These are phyloP conservation scores for Cenopis cana DNA, from an alignment of 2,888 invertebrate genomes.

Conservation along the genomic window DNA sequence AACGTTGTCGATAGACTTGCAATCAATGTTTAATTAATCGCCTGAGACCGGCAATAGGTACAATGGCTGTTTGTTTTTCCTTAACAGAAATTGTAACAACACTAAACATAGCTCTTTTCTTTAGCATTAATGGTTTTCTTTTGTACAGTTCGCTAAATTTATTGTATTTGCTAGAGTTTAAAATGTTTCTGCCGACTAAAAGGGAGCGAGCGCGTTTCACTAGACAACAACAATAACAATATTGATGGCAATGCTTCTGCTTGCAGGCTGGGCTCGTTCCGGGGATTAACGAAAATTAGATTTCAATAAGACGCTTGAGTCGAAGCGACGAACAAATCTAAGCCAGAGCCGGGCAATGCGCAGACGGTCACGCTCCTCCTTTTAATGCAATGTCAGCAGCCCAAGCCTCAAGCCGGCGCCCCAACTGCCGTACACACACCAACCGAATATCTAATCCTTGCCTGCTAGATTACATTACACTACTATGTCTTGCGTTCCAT, in stretches of 20 bases:
- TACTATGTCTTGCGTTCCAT: slow-evolving; percentile 36
- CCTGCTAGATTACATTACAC: slow-evolving; percentile 51
- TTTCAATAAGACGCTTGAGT: slow-evolving; percentile 83
- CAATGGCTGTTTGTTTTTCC: slow-evolving; percentile 22
- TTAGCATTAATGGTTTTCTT: slow-evolving; percentile 12
- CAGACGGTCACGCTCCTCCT: slow-evolving; percentile 77
- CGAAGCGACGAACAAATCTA: slow-evolving; percentile 73
- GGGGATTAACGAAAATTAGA: slow-evolving; percentile 83
- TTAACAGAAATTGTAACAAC: slow-evolving; percentile 22
- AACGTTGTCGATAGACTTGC: slow-evolving; percentile 29
- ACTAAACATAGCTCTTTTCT: slow-evolving; percentile 16
- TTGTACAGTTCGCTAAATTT: slow-evolving; percentile 5
- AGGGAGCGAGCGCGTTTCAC: slow-evolving; percentile 58
- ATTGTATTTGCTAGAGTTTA: slow-evolving; percentile 14
- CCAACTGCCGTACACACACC: slow-evolving; percentile 46
- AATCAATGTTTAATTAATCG: slow-evolving; percentile 39
- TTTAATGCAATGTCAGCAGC: slow-evolving; percentile 73
- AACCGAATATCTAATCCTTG: slow-evolving; percentile 50
- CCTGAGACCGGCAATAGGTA: slow-evolving; percentile 36
- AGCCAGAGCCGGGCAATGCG: slow-evolving; percentile 72
- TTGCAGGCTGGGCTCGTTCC: slow-evolving; percentile 64
- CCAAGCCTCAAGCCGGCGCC: slow-evolving; percentile 39
- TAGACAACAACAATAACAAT: slow-evolving; percentile 69
- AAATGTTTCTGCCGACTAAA: slow-evolving; percentile 44
- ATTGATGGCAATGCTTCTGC: slow-evolving; percentile 61